phyloP scores from a whole-genome alignment of 2,113 vertebrate species.

The Talpa occidentalis region DNA sequence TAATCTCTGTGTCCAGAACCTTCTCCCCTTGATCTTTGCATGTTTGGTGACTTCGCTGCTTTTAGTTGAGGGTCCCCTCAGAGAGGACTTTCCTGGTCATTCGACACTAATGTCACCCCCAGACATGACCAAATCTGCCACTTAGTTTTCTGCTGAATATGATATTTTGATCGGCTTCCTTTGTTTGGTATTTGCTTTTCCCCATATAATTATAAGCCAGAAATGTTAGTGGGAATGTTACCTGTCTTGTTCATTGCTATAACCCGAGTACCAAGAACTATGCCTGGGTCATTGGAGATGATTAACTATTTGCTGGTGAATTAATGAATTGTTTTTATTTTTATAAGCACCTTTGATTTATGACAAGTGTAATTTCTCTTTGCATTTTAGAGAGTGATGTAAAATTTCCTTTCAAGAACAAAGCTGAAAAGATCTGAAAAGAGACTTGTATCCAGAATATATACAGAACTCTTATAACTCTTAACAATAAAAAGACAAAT shows the following conservation, averaged over 20 bases:
- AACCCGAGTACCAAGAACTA: background rate
- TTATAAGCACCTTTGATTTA: background rate
- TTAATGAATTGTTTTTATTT: background rate
- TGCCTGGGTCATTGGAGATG: background rate
- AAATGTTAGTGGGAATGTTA: background rate
- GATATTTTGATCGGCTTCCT: background rate
- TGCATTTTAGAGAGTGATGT: background rate
- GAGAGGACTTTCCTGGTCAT: background rate
- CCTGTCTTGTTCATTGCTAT: background rate
- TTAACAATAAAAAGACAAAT: background rate
- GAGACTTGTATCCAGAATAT: background rate
- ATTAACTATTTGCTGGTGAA: background rate
- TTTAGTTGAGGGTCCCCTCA: background rate
- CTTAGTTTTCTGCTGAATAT: background rate
- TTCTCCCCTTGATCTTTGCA: background rate
- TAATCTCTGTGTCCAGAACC: background rate
- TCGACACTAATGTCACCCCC: fast-evolving
- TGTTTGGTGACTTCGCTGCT: background rate
- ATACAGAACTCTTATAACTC: background rate
- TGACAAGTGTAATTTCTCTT: background rate
- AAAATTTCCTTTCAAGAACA: slow-evolving; percentile 14
- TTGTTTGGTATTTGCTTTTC: background rate
- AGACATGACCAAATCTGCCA: background rate
- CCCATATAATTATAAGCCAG: background rate
- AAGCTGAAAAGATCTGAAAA: background rate